phyloP scores from a whole-genome alignment of 2,797 vertebrate species.

The Kryptolebias ocellatus region DNA sequence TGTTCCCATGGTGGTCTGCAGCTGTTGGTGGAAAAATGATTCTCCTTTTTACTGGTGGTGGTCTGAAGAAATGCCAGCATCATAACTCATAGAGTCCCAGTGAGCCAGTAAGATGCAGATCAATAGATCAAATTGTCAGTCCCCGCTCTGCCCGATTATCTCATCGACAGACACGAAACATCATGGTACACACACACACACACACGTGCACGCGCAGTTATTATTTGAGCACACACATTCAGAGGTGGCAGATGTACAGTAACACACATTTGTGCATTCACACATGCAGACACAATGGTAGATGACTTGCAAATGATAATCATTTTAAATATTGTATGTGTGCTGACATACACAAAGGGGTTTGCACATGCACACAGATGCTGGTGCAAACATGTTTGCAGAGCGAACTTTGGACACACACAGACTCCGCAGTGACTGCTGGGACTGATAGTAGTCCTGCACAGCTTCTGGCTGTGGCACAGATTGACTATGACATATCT shows the following conservation, averaged over 20 bases:
- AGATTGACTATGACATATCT: constrained; percentile 53
- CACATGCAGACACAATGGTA: not conserved
- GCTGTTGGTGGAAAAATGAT: constrained; percentile 32
- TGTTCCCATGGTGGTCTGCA: constrained; percentile 37
- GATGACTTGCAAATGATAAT: constrained; percentile 34
- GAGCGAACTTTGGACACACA: constrained; percentile 17
- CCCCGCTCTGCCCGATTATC: constrained; percentile 68
- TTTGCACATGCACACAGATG: constrained; percentile 23
- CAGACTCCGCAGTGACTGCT: constrained; percentile 16
- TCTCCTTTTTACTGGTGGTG: constrained; percentile 54
- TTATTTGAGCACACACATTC: constrained; percentile 27
- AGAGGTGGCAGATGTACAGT: constrained; percentile 4
- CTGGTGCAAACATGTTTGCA: constrained; percentile 25
- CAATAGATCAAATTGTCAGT: constrained; percentile 80
- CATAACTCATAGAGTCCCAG: constrained; percentile 74
- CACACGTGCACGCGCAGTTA: constrained; percentile 7
- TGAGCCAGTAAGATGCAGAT: constrained; percentile 61
- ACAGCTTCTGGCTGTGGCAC: constrained; percentile 34
- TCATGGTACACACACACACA: constrained; percentile 33
- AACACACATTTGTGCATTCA: not conserved
- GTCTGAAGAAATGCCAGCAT: constrained; percentile 66
- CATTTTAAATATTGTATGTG: constrained; percentile 15
- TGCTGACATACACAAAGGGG: constrained; percentile 12
- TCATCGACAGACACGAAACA: constrained; percentile 65
- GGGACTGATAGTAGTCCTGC: constrained; percentile 28